Conservation (phyloP, 2,888 invertebrate genomes). For the Synanthedon formicaeformis region DNA sequence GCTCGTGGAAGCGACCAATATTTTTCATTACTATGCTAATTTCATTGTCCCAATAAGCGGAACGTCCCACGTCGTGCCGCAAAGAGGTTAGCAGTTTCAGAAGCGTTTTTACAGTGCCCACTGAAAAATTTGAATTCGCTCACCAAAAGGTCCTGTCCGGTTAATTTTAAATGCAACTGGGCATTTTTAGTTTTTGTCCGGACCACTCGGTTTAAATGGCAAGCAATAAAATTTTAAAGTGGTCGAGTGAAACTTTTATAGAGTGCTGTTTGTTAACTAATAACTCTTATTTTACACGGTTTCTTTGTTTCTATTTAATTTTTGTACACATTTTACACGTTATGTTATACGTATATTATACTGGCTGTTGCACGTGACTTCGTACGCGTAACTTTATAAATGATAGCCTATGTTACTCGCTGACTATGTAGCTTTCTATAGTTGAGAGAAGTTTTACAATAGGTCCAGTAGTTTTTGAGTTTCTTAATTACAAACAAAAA, state of each 20-base stretch:
- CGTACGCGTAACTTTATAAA: too few species aligned
- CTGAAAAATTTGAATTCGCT: conserved; percentile 59
- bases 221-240: conserved; percentile 20
- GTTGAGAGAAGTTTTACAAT: too few species aligned
- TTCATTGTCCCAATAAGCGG: conserved; percentile 64
- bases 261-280: not conserved
- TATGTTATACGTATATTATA: too few species aligned
- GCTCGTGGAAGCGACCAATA: conserved; percentile 46
- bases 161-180: conserved; percentile 61
- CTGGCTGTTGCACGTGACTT: too few species aligned
- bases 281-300: conserved; percentile 13
- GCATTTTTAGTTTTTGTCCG: conserved; percentile 39
- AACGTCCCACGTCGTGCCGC: conserved; percentile 38
- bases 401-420: too few species aligned
- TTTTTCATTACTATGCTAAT: conserved; percentile 71
- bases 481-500: too few species aligned
- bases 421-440: too few species aligned
- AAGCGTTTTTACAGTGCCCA: conserved; percentile 53
- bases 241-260: not conserved
- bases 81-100: conserved; percentile 60
- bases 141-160: conserved; percentile 41
- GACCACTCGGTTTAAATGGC: conserved; percentile 25
- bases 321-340: not conserved
- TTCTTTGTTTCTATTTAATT: conserved; percentile 3
- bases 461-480: too few species aligned